Evolutionary conservation across 2,888 invertebrate genomes (phyloP).

Genomic region (Dendrolimus houi): DNA sequence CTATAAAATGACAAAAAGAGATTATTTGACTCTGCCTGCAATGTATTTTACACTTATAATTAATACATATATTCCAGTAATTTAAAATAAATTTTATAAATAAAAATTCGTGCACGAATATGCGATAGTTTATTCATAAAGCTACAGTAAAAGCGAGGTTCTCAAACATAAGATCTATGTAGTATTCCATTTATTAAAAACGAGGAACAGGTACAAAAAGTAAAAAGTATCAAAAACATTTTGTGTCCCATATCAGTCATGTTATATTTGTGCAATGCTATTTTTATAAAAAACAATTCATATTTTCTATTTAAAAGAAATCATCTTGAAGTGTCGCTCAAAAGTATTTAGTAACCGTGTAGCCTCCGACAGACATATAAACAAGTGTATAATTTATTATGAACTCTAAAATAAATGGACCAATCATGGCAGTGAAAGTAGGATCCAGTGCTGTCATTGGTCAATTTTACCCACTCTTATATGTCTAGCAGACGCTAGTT

Average conservation of each 20-base stretch:
- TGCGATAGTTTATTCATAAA: slow-evolving; percentile 15
- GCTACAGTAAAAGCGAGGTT: slow-evolving; percentile 52
- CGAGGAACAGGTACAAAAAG: slow-evolving; percentile 55
- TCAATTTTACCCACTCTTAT: slow-evolving; percentile 64
- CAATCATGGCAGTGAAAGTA: slow-evolving; percentile 72
- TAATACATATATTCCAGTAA: too few species aligned
- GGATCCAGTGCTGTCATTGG: slow-evolving; percentile 70
- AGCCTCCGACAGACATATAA: slow-evolving; percentile 74
- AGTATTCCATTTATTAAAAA: slow-evolving; percentile 18
- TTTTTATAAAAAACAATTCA: slow-evolving; percentile 50
- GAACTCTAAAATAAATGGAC: slow-evolving; percentile 68
- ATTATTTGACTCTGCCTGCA: too few species aligned
- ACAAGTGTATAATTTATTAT: slow-evolving; percentile 61
- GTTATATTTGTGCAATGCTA: slow-evolving; percentile 67
- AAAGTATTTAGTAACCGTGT: slow-evolving; percentile 62
- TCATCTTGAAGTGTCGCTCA: slow-evolving; percentile 74
- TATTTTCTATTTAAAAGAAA: slow-evolving; percentile 49
- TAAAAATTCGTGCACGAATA: neutral
- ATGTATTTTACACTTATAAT: too few species aligned
- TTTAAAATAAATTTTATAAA: neutral
- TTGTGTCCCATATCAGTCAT: slow-evolving; percentile 74
- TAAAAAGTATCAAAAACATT: slow-evolving; percentile 69
- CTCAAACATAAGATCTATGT: slow-evolving; percentile 33
- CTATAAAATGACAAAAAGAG: too few species aligned
- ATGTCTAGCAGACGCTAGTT: slow-evolving; percentile 68